Conservation (phyloP, 2,113 vertebrate genomes). For the Mastomys natalensis region DNA sequence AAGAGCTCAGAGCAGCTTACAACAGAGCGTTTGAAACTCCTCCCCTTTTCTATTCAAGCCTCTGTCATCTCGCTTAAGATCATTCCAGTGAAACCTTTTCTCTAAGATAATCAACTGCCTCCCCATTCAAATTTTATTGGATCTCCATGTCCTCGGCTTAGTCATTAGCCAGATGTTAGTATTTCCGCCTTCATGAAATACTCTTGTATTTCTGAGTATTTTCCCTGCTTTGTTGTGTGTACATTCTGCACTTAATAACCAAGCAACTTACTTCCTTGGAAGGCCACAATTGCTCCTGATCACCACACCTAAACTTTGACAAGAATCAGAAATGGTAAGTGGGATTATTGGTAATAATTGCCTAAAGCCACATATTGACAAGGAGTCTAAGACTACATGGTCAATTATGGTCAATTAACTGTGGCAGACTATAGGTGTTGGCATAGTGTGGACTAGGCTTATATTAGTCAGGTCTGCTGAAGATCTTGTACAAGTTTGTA, state of each 20-base stretch:
- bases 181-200: conserved; percentile 34
- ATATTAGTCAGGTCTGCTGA: conserved; percentile 38
- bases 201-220: neutral
- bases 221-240: neutral
- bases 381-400: neutral
- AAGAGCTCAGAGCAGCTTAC: neutral
- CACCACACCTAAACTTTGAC: conserved; percentile 5
- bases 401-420: conserved; percentile 16
- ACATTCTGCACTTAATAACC: neutral
- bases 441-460: neutral
- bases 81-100: conserved; percentile 18
- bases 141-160: conserved; percentile 24
- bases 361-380: conserved; percentile 6
- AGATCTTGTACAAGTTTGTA: conserved; percentile 3
- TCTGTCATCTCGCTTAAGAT: conserved; percentile 11
- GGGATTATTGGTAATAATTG: conserved; percentile 14
- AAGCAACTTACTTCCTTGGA: conserved; percentile 5
- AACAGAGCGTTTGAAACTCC: conserved; percentile 7
- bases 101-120: neutral
- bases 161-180: conserved; percentile 4
- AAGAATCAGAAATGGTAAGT: conserved; percentile 62
- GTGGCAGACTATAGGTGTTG: neutral
- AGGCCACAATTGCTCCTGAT: neutral
- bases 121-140: conserved; percentile 7
- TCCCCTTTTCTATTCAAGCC: conserved; percentile 12